Evolutionary conservation across 2,113 vertebrate genomes (phyloP), one percentile per base, ranked within the genome.

Genomic region (Struthio camelus): DNA sequence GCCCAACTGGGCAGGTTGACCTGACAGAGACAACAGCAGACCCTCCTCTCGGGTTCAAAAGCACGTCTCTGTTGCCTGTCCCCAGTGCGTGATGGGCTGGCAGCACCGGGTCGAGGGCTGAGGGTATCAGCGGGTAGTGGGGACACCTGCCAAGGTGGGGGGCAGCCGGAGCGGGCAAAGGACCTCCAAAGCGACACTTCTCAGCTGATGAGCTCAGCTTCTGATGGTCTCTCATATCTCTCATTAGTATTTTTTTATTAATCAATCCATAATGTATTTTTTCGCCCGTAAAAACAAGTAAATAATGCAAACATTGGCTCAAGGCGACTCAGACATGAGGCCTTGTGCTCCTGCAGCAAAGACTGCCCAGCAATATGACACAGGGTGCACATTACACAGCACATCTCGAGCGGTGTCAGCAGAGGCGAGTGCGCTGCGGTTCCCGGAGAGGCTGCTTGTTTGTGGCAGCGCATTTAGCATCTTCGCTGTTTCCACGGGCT

Each of bases 231-330:
- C 27, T 40, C 38, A 36, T 48, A 32, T 18, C 6, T 38, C 36
- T 76, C 27, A 3, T 28, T 34, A 9, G 16, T 28, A 2, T 19
- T 28, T 22, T 84, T 32, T 44, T 20, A 66, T 15, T 4, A 40
- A 11, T 71, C 16, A 32, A 11, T 44, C 64, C 59, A 69, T 77
- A 64, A 50, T 32, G 32, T 48, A 18, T 48, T 67, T 28, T 56
- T 53, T 6, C 6, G 6, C 7, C 10, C 19, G 10, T 13, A 28
- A 53, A 54, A 76, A n/a, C 20, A 51, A 0, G 1, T 16, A 18
- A 11, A 59, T 38, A 70, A 76, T 13, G 23, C 36, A 75, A 70
- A 56, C 8, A 16, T 5, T 2, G 0, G 34, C 62, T 30, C 34
- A 66, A 38, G 66, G 53, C 53, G 56, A 10, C 28, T 44, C 59